Evolutionary conservation across 2,113 vertebrate genomes (phyloP).

Genomic region (Nothocercus julius): DNA sequence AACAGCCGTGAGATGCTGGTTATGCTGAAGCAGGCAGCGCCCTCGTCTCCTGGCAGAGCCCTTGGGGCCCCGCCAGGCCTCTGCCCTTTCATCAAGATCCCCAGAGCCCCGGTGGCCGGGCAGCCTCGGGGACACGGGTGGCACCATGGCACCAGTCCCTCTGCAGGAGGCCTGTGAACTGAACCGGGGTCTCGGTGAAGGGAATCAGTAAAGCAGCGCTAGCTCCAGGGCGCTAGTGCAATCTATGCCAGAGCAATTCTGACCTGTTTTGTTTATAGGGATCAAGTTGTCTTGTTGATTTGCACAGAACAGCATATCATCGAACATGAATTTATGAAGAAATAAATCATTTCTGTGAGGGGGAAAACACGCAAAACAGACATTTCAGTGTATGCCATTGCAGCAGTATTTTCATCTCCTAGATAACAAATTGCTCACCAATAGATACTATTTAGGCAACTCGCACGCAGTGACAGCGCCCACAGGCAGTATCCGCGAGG

Average conservation of each 20-base stretch:
- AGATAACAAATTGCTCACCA: neutral
- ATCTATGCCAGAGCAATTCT: neutral
- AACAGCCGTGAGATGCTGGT: neutral
- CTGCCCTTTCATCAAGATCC: neutral
- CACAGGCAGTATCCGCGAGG: neutral
- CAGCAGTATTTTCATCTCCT: neutral
- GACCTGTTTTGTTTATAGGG: neutral
- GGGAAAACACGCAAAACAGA: neutral
- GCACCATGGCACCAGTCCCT: neutral
- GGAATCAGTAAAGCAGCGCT: rapidly evolving
- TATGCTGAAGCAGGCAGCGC: rapidly evolving
- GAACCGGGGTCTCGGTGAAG: neutral
- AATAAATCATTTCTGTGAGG: neutral
- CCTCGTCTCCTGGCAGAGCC: neutral
- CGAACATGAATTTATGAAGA: neutral
- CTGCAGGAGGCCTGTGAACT: neutral
- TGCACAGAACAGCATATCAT: neutral
- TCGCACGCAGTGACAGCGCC: rapidly evolving
- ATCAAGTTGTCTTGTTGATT: neutral
- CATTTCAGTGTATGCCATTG: neutral
- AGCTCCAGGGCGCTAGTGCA: neutral
- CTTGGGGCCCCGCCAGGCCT: rapidly evolving
- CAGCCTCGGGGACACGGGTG: rapidly evolving
- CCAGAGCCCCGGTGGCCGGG: neutral
- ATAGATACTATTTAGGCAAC: neutral